Conservation (phyloP, 2,888 invertebrate genomes). For the Sturmia bella region DNA sequence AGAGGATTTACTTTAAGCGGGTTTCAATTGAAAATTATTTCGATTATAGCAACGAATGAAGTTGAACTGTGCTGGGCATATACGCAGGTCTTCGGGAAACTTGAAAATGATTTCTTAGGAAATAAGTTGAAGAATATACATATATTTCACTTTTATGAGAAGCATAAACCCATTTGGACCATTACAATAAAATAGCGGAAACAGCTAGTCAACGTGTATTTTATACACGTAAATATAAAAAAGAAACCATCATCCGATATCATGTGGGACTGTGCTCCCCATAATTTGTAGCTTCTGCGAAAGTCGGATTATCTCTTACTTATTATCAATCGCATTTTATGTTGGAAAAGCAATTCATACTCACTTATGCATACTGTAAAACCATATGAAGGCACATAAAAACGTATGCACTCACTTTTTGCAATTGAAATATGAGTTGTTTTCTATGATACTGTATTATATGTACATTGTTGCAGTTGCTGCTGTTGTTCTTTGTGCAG, state of each 20-base stretch:
- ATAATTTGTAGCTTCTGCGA: not conserved
- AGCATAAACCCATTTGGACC: too few species aligned
- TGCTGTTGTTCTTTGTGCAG: not conserved
- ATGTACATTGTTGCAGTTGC: conserved; percentile 6
- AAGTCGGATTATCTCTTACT: conserved; percentile 16
- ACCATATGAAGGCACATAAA: not conserved
- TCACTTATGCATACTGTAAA: not conserved
- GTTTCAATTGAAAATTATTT: not conserved
- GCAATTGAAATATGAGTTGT: conserved; percentile 54
- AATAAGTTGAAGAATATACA: too few species aligned
- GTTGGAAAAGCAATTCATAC: not conserved
- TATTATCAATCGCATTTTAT: conserved; percentile 7
- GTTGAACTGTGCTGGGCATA: too few species aligned
- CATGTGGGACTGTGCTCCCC: too few species aligned
- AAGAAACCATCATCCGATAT: too few species aligned
- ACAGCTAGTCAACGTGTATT: too few species aligned
- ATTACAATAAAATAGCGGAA: too few species aligned
- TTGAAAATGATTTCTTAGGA: too few species aligned
- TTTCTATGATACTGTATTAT: conserved; percentile 34
- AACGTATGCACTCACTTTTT: conserved; percentile 10
- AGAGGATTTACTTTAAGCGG: not conserved
- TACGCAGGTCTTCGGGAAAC: too few species aligned
- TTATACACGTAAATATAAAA: too few species aligned
- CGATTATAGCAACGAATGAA: too few species aligned
- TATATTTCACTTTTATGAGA: too few species aligned